These are phyloP conservation scores for Agrypnia vestita DNA, from an alignment of 1,140 invertebrate genomes.

Conservation along the genomic window DNA sequence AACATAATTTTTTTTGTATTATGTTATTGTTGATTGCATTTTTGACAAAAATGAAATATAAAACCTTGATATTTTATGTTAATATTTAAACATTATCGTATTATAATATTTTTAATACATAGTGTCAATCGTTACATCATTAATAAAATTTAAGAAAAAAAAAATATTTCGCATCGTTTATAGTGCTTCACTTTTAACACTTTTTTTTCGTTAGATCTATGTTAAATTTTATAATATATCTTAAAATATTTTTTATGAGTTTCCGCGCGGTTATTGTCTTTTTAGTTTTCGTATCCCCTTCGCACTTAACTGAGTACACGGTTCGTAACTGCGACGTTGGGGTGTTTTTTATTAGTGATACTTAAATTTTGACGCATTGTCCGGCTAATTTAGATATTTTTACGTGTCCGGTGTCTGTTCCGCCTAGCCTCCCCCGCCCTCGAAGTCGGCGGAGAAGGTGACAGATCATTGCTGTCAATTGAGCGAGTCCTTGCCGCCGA, in stretches of 20 bases:
- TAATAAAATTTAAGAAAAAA: too few relatives aligned
- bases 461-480: slow-evolving; percentile 67
- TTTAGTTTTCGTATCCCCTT: neutral
- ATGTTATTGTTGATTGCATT: too few relatives aligned
- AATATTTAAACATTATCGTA: too few relatives aligned
- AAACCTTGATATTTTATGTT: too few relatives aligned
- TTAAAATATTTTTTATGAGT: neutral
- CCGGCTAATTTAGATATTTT: neutral
- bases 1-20: too few relatives aligned
- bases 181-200: too few relatives aligned
- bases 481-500: slow-evolving; percentile 75
- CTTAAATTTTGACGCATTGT: neutral
- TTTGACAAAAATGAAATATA: too few relatives aligned
- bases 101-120: too few relatives aligned
- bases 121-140: too few relatives aligned
- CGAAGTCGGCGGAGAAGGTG: slow-evolving; percentile 60
- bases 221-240: too few relatives aligned
- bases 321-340: neutral
- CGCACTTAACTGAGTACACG: neutral
- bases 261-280: slow-evolving; percentile 1
- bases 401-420: neutral
- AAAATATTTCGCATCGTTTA: too few relatives aligned
- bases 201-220: too few relatives aligned
- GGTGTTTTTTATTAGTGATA: neutral
- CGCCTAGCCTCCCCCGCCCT: slow-evolving; percentile 49